Base-by-base conservation (phyloP, 2,113 vertebrate genomes). In the Oncorhynchus clarkii region DNA sequence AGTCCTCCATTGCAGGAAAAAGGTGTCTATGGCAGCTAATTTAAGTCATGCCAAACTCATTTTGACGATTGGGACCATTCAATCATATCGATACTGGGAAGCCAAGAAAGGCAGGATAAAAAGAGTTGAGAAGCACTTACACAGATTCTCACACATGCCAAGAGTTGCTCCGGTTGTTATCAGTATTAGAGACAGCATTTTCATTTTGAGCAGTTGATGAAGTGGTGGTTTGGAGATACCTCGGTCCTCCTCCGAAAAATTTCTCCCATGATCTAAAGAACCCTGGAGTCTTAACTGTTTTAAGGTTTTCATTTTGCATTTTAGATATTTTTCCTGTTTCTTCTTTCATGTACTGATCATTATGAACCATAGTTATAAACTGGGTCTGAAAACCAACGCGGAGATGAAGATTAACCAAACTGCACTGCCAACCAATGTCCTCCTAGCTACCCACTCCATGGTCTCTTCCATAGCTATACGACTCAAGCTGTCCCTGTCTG, bases 1-100 rank as follows among this genome's bases (percentile, higher is more conserved):
- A 24, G n/a, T n/a, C 34, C 45, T 14, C 45, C 45, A 70, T 70
- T 20, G 16, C 27, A 78, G 24, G 66, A 71, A 51, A 26, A 74
- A 45, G 54, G 34, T 67, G 62, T 77, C 76, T 11, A 74, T 62
- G 82, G 88, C 86, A 87, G 88, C 88, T 87, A 81, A 72, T 45
- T 78, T 5, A 85, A 82, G 74, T 81, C 16, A 86, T 82, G 88
- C 88, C 86, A 89, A 82, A 74, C 57, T 8, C 1, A 59, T 18
- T 73, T 16, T 45, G 5, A 26, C 22, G 3, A 27, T 26, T 49
- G 39, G 62, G 62, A 72, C 68, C 34, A 78, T 39, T 80, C 45
- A 62, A 70, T 16, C 80, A 66, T 66, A 24, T 75, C 26, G 20
- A 26, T 9, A 12, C 20, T 64, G 7, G 39, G 71, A 82, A 60